These are phyloP conservation scores for Peromyscus maniculatus DNA, from an alignment of 2,113 vertebrate species.

Conservation along the genomic window DNA sequence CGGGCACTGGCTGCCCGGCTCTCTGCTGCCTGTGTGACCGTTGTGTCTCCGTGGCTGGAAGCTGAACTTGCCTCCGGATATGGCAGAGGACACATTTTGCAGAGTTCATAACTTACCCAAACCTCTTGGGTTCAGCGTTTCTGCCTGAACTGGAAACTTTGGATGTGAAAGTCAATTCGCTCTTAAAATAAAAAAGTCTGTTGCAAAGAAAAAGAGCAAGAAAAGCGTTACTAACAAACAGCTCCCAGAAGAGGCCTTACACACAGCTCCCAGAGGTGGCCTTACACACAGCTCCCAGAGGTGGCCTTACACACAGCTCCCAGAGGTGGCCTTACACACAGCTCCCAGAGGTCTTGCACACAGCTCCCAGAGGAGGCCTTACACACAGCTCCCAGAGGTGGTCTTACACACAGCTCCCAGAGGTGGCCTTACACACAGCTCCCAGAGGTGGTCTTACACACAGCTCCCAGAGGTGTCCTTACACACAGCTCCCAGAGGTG, in stretches of 20 bases:
- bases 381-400: too few relatives aligned
- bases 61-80: not conserved
- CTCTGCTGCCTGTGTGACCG: not conserved
- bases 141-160: slow-evolving; percentile 51
- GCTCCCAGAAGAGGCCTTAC: not conserved
- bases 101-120: slow-evolving; percentile 44
- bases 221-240: slow-evolving; percentile 39
- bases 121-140: not conserved
- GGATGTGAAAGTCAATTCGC: slow-evolving; percentile 48
- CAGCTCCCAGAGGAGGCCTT: too few relatives aligned
- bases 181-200: slow-evolving; percentile 57
- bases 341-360: too few relatives aligned
- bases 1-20: not conserved
- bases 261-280: too few relatives aligned
- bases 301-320: too few relatives aligned
- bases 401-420: too few relatives aligned
- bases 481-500: too few relatives aligned
- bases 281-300: too few relatives aligned
- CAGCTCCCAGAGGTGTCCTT: not conserved
- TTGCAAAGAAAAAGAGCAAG: slow-evolving; percentile 47
- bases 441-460: not conserved
- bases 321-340: too few relatives aligned
- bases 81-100: slow-evolving; percentile 13
- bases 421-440: too few relatives aligned
- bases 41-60: not conserved